A percentile compares a stretch with the other conserved stretches of the same genome.
phyloP scores from a whole-genome alignment of 2,888 invertebrate genomes.

The Sphinx pinastri region DNA sequence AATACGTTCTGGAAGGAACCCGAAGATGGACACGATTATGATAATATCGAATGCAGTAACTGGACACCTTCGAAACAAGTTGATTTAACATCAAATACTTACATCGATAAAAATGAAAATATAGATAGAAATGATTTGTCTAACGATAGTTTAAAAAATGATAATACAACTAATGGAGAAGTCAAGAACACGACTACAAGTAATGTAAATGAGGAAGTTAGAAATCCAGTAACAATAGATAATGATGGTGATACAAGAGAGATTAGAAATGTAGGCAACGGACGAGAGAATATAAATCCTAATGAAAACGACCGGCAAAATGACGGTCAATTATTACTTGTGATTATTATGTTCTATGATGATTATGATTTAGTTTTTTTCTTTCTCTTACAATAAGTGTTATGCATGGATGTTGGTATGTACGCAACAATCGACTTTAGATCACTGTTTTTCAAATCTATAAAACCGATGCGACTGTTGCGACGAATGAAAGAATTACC shows the following conservation, averaged over 20 bases:
- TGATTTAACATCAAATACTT: not conserved
- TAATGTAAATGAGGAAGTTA: not conserved
- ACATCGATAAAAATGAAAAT: not conserved
- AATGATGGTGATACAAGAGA: constrained; percentile 47
- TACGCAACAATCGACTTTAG: not conserved
- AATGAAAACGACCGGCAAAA: constrained; percentile 52
- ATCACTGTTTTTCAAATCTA: not conserved
- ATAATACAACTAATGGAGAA: not conserved
- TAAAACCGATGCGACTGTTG: not conserved
- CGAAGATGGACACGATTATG: not conserved
- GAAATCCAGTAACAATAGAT: constrained; percentile 8
- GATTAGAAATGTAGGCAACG: constrained; percentile 55
- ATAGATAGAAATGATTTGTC: constrained; percentile 1
- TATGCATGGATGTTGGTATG: not conserved
- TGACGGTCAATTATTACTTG: constrained; percentile 69
- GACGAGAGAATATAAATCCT: constrained; percentile 60
- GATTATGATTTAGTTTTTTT: constrained; percentile 58
- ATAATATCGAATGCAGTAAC: not conserved
- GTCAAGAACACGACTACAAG: not conserved
- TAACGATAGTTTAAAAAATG: not conserved
- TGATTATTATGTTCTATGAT: constrained; percentile 64
- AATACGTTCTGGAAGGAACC: not conserved
- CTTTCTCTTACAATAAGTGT: constrained; percentile 52
- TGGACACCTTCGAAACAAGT: not conserved
- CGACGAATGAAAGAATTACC: constrained; percentile 12